phyloP scores from a whole-genome alignment of 1,140 invertebrate species.

The Wasmannia auropunctata region DNA sequence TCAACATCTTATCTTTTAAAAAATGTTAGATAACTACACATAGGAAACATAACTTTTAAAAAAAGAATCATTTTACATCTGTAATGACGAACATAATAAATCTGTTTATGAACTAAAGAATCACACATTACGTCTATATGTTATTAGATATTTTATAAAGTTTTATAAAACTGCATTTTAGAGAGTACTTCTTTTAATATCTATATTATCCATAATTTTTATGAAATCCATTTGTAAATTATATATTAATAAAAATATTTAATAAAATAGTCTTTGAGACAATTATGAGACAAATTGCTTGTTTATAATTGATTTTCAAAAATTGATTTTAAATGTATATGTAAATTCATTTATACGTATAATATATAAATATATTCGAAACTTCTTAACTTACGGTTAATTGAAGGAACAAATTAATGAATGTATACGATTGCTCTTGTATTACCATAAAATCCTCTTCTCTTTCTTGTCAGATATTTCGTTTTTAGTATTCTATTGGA shows the following conservation, averaged over 20 bases:
- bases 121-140: too few relatives aligned
- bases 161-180: too few relatives aligned
- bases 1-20: not conserved
- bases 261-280: too few relatives aligned
- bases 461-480: not conserved
- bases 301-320: not conserved
- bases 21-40: not conserved
- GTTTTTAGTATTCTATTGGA: not conserved
- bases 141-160: too few relatives aligned
- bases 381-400: too few relatives aligned
- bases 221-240: too few relatives aligned
- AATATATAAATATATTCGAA: too few relatives aligned
- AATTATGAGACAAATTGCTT: too few relatives aligned
- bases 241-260: too few relatives aligned
- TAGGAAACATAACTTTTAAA: not conserved
- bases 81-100: not conserved
- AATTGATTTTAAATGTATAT: not conserved
- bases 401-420: not conserved
- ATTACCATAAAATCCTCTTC: not conserved
- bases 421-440: not conserved
- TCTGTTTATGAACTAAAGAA: not conserved
- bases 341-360: too few relatives aligned
- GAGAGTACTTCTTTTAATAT: not conserved
- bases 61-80: not conserved
- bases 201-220: too few relatives aligned